A percentile compares a stretch with the other conserved stretches of the same genome.
Evolutionary conservation across 2,797 vertebrate genomes (phyloP).

Genomic region (Chrosomus eos): DNA sequence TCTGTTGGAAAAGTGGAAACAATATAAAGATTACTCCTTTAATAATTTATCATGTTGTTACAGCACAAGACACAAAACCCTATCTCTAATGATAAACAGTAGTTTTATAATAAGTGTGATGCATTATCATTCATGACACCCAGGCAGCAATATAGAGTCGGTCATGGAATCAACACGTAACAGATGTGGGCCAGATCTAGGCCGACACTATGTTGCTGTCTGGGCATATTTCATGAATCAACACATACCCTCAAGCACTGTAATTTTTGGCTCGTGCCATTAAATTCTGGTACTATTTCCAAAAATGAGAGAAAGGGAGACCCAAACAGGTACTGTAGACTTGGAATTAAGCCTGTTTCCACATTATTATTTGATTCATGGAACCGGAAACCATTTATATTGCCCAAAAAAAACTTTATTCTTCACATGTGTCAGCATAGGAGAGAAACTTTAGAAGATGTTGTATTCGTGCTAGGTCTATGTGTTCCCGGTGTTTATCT

Average conservation of each 20-base stretch:
- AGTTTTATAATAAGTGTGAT: not conserved
- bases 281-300: not conserved
- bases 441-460: no score
- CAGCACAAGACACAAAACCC: not conserved
- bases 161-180: no score
- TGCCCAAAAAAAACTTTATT: no score
- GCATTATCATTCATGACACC: not conserved
- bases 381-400: no score
- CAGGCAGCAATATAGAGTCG: no score
- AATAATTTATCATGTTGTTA: not conserved
- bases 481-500: no score
- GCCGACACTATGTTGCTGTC: no score
- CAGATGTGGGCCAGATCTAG: no score
- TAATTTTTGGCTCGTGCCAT: not conserved
- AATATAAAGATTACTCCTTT: not conserved
- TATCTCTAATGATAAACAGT: not conserved
- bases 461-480: no score
- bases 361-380: no score
- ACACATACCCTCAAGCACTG: not conserved
- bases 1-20: conserved; percentile 70
- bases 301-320: not conserved
- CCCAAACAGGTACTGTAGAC: not conserved
- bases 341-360: no score
- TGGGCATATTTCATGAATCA: conserved; percentile 8
- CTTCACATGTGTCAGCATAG: no score